Percentiles rank a stretch among this genome's conserved stretches.
These are phyloP conservation scores for Dendronephthya gigantea DNA, from an alignment of 64 coral and sea anemone species.

Conservation along the genomic window DNA sequence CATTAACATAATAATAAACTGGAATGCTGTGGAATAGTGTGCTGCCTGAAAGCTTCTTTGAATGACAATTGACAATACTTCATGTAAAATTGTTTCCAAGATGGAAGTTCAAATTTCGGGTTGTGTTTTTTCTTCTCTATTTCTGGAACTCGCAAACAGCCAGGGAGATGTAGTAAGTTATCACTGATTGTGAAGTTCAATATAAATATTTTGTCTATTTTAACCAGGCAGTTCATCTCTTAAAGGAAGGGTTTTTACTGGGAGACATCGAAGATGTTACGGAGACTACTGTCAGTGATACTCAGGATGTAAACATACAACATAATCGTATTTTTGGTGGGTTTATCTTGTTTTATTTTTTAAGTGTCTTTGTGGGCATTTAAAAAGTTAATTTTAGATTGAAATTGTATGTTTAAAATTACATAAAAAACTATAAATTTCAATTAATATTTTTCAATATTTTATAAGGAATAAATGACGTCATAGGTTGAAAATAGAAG, in stretches of 20 bases:
- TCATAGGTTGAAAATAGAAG: background rate
- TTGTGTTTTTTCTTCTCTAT: constrained; percentile 1
- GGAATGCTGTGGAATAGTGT: too few relatives aligned
- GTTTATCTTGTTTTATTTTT: background rate
- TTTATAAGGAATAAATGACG: background rate
- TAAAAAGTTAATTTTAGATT: too few relatives aligned
- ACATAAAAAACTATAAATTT: background rate
- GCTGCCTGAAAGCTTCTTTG: too few relatives aligned
- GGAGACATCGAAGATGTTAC: background rate
- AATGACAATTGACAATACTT: background rate
- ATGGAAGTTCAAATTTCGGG: background rate
- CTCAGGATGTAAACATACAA: background rate
- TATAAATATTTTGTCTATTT: background rate
- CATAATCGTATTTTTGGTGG: background rate
- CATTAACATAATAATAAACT: too few relatives aligned
- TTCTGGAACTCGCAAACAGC: constrained; percentile 6
- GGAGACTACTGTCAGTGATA: background rate
- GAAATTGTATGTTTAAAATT: too few relatives aligned
- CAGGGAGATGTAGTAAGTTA: constrained; percentile 1
- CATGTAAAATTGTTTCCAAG: constrained; percentile 15
- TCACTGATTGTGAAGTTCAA: background rate
- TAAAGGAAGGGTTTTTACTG: background rate
- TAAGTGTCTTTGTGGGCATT: background rate
- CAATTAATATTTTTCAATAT: background rate
- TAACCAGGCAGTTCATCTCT: background rate